Evolutionary conservation across 2,113 vertebrate species (phyloP), one percentile per base, ranked within the genome.

Genomic region (Pseudorasbora parva): DNA sequence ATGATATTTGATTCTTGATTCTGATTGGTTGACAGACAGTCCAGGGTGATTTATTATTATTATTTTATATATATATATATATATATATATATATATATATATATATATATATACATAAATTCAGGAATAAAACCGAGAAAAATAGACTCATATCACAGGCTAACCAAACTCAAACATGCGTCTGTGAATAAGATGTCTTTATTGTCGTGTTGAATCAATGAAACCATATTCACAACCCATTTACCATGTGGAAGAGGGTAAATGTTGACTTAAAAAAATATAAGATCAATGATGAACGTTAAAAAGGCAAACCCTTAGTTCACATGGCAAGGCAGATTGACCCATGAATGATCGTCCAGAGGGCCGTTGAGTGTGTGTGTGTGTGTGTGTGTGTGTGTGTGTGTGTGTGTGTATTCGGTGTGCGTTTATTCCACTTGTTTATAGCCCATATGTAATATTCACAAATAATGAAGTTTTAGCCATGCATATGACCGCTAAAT

Each of bases 241-340:
- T 78, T 78, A 86, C 81, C 66, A 72, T 49, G 85, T 64, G 69
- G 73, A 41, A 86, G 88, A 91, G 91, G 91, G 86, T 91, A 91
- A 92, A 93, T 93, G 93, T 89, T 88, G 90, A 94, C 92, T 91
- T 94, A 93, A 94, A 93, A 94, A 94, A 94, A 94, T 93, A 93
- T 85, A 93, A 93, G 94, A 93, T 93, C 83, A 93, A 94, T 89
- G 91, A 93, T 92, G 92, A 92, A 79, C 33, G 78, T 79, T 66
- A 33, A 79, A 78, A 66, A 79, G 78, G 78, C 78, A 79, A 79
- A 79, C 77, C 23, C 14, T 27, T 47, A 49, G 59, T 79, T 49
- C 43, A 43, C 78, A 79, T 66, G 78, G 78, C 59, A 51, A 79
- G 75, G 56, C 75, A 79, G 25, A 66, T 66, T 66, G 41, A 66